A percentile compares a stretch with the other conserved stretches of the same genome.
phyloP scores from a whole-genome alignment of 2,888 invertebrate genomes.

The Amphiduros pacificus region DNA sequence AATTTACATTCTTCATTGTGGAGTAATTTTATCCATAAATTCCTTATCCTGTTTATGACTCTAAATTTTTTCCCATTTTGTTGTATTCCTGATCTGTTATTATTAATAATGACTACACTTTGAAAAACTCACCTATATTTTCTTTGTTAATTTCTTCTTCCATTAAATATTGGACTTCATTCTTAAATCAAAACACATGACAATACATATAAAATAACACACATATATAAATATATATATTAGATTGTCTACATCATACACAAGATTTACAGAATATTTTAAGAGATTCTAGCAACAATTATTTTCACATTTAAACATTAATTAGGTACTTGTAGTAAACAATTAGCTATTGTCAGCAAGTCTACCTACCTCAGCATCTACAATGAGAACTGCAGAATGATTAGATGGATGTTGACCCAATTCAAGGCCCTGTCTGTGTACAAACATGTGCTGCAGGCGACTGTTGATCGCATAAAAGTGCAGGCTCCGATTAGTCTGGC shows the following conservation, averaged over 20 bases:
- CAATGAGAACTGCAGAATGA: constrained; percentile 65
- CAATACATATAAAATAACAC: not conserved
- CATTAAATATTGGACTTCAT: constrained; percentile 70
- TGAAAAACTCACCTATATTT: constrained; percentile 54
- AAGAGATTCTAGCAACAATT: too few species aligned
- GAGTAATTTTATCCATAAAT: too few species aligned
- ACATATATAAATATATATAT: not conserved
- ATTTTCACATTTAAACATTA: too few species aligned
- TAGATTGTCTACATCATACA: too few species aligned
- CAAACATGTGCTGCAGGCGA: constrained; percentile 72
- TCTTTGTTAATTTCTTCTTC: constrained; percentile 55
- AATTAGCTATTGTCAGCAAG: too few species aligned
- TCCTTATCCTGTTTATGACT: too few species aligned
- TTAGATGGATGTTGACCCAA: constrained; percentile 34
- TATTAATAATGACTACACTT: not conserved
- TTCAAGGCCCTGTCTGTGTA: constrained; percentile 75
- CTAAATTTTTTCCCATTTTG: too few species aligned
- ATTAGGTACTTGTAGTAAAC: too few species aligned
- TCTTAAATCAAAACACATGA: constrained; percentile 14
- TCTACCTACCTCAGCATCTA: constrained; percentile 70
- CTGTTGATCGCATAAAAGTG: constrained; percentile 75
- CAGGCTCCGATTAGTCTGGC: constrained; percentile 66
- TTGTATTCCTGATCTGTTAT: not conserved
- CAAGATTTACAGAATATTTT: too few species aligned
- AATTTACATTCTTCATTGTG: too few species aligned